Percentiles rank a stretch among this genome's conserved stretches.
phyloP scores from a whole-genome alignment of 2,113 vertebrate species.

The Podiceps cristatus region DNA sequence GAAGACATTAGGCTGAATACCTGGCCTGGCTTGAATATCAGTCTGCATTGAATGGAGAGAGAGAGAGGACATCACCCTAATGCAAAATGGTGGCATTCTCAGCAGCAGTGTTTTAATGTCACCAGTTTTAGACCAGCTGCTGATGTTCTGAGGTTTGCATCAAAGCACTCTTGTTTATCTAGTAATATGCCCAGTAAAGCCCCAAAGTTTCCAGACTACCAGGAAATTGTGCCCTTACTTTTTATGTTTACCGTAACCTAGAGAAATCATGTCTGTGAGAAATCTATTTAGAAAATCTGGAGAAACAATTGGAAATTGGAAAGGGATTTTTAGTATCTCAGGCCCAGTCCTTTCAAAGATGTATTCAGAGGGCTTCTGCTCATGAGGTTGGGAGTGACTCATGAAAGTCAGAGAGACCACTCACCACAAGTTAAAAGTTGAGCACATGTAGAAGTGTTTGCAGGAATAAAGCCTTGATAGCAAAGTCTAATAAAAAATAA shows the following conservation, averaged over 20 bases:
- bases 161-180: neutral
- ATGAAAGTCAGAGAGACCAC: neutral
- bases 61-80: neutral
- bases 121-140: neutral
- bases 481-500: constrained; percentile 9
- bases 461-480: neutral
- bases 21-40: neutral
- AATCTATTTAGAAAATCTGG: neutral
- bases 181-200: neutral
- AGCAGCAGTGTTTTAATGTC: neutral
- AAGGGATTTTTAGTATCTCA: neutral
- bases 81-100: neutral
- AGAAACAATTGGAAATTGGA: neutral
- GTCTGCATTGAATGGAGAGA: neutral
- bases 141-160: neutral
- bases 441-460: neutral
- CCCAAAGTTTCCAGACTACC: neutral
- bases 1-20: neutral
- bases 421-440: neutral
- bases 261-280: neutral
- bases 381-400: neutral
- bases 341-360: neutral
- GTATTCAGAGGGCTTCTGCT: neutral
- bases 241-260: neutral
- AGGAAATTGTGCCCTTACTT: neutral